Conservation (phyloP, 35 echinoderm and acorn worm species). For the Diadema setosum region DNA sequence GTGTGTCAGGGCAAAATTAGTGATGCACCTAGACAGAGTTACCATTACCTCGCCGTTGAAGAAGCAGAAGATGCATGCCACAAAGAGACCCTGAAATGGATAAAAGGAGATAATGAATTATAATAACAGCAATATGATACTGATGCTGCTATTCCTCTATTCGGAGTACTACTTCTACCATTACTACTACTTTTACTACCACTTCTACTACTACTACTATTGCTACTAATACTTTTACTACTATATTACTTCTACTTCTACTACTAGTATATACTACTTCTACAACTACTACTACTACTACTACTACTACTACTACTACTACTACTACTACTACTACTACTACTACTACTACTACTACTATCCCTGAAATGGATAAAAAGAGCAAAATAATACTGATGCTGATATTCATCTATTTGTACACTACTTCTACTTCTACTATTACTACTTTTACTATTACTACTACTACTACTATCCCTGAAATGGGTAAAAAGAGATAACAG, state of each 20-base stretch:
- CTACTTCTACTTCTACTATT: too few species aligned
- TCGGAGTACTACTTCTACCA: not conserved
- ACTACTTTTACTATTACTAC: too few species aligned
- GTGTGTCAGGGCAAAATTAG: constrained; percentile 83
- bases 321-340: not conserved
- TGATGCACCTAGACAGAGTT: constrained; percentile 72
- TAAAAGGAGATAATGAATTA: not conserved
- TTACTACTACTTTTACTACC: not conserved
- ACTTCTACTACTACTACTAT: too few species aligned
- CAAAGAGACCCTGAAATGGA: constrained; percentile 90
- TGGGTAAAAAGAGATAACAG: too few species aligned
- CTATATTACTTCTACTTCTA: too few species aligned
- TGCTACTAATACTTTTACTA: too few species aligned
- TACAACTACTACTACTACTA: not conserved
- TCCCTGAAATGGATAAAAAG: too few species aligned
- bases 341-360: not conserved
- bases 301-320: not conserved
- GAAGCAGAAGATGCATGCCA: constrained; percentile 99
- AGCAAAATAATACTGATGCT: too few species aligned
- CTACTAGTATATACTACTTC: too few species aligned
- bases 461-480: too few species aligned
- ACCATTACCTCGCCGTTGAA: constrained; percentile 99
- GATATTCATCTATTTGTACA: too few species aligned
- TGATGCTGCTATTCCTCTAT: not conserved
- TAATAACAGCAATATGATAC: not conserved